A percentile compares a stretch with the other conserved stretches of the same genome.
These are phyloP conservation scores for Herpailurus yagouaroundi DNA, from an alignment of 2,113 vertebrate species.

Conservation along the genomic window DNA sequence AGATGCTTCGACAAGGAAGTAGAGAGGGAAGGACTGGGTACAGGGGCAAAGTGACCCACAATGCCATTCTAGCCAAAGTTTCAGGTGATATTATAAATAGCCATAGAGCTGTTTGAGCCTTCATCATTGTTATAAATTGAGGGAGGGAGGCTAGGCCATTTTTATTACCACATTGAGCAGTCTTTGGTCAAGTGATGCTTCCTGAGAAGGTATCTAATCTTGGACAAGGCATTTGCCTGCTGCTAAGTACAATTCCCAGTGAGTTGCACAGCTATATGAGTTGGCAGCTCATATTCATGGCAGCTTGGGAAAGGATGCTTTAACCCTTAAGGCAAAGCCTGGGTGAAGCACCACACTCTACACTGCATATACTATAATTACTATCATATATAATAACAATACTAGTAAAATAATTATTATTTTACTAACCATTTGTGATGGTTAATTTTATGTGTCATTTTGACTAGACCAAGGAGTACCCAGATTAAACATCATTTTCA, in stretches of 20 bases:
- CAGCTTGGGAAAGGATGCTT: neutral
- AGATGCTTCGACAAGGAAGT: neutral
- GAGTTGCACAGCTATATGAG: neutral
- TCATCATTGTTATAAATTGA: neutral
- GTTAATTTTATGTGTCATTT: neutral
- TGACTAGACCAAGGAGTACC: neutral
- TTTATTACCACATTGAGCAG: neutral
- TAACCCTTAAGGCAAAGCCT: neutral
- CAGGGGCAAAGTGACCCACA: neutral
- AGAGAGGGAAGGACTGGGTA: neutral
- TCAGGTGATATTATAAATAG: neutral
- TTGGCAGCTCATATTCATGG: neutral
- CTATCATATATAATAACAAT: neutral
- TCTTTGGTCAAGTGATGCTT: neutral
- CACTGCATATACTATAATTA: neutral
- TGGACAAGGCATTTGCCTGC: neutral
- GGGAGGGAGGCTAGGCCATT: neutral
- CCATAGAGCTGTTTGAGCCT: neutral
- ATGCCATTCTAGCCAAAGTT: neutral
- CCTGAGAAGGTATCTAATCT: neutral
- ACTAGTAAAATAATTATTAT: neutral
- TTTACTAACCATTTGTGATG: neutral
- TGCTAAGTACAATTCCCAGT: neutral
- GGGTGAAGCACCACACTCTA: neutral
- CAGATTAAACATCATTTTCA: neutral